These are phyloP conservation scores for Cnemophilus loriae DNA, from an alignment of 2,113 vertebrate species.

Conservation along the genomic window DNA sequence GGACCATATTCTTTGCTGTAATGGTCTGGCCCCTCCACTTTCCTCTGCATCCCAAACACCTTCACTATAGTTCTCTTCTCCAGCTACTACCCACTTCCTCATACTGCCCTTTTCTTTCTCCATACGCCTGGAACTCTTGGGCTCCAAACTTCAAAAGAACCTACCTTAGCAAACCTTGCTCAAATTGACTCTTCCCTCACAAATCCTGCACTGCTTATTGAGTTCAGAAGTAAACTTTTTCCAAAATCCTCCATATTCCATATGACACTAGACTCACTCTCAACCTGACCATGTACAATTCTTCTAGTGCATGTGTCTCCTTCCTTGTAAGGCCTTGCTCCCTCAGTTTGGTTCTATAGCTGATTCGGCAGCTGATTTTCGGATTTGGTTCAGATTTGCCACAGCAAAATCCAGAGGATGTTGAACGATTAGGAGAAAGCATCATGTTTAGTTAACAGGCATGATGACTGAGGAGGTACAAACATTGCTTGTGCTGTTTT, in stretches of 20 bases:
- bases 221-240: background rate
- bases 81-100: background rate
- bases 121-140: background rate
- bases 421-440: background rate
- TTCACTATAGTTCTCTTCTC: background rate
- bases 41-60: background rate
- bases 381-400: background rate
- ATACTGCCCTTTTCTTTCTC: background rate
- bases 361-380: background rate
- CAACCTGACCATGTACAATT: background rate
- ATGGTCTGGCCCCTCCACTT: background rate
- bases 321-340: rapidly evolving
- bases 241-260: background rate
- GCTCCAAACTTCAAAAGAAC: background rate
- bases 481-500: background rate
- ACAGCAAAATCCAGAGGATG: background rate
- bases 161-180: background rate
- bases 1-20: background rate
- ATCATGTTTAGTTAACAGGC: background rate
- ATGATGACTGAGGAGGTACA: background rate
- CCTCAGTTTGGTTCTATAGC: background rate
- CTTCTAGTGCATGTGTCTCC: background rate
- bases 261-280: background rate
- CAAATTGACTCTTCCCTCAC: background rate
- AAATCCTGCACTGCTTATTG: background rate